A percentile compares a stretch with the other conserved stretches of the same genome.
These are phyloP conservation scores for Tangachromis dhanisi DNA, from an alignment of 2,113 vertebrate species.

Conservation along the genomic window DNA sequence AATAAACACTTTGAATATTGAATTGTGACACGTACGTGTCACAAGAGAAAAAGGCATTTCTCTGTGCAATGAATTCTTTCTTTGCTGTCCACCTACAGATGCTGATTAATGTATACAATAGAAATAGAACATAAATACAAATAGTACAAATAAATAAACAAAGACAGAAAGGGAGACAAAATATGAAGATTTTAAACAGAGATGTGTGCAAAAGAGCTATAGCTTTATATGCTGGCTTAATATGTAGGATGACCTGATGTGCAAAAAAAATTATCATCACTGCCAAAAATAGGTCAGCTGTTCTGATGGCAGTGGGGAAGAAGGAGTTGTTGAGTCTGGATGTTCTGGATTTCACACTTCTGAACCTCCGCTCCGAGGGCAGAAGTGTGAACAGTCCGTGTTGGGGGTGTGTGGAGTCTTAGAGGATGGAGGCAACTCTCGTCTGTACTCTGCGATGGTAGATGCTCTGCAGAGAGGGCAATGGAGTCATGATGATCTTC, in stretches of 20 bases:
- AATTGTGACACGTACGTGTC: no score
- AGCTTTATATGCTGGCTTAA: neutral
- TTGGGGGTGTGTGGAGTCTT: neutral
- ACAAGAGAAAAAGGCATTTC: neutral
- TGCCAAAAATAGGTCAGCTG: neutral
- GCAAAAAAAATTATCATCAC: neutral
- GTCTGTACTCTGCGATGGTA: neutral
- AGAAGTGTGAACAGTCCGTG: neutral
- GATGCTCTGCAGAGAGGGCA: neutral
- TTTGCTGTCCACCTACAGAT: neutral
- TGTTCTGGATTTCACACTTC: neutral
- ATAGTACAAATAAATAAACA: neutral
- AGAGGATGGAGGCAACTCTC: neutral
- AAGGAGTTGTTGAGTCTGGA: neutral
- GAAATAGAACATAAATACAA: neutral
- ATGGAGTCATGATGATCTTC: neutral
- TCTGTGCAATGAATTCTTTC: neutral
- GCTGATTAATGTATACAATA: neutral
- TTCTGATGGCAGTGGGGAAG: neutral
- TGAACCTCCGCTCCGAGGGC: rapidly evolving
- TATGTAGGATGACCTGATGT: neutral
- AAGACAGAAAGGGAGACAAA: neutral
- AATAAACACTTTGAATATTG: no score
- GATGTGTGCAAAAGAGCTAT: neutral
- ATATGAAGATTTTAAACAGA: neutral